Conservation (phyloP, 1,140 invertebrate genomes). For the Bicyclus anynana region DNA sequence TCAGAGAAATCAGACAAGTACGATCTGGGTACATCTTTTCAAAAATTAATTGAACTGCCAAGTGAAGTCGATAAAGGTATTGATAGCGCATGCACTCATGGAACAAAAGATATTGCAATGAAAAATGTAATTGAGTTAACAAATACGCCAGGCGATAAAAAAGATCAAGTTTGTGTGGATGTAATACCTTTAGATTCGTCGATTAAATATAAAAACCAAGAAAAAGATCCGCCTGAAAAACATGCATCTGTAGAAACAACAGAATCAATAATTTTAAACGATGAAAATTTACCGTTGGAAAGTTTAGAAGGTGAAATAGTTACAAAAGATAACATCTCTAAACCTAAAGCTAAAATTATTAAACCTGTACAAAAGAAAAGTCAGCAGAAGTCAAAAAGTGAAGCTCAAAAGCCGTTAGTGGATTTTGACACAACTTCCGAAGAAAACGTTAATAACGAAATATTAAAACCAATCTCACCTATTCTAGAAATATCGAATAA, state of each 20-base stretch:
- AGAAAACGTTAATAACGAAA: neutral
- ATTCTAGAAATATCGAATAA: neutral
- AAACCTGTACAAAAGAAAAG: conserved; percentile 59
- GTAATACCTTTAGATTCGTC: conserved; percentile 1
- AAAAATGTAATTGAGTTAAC: neutral
- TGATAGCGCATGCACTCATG: neutral
- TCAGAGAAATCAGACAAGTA: conserved; percentile 57
- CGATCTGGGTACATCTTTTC: conserved; percentile 47
- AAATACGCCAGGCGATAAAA: neutral
- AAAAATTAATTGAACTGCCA: conserved; percentile 35
- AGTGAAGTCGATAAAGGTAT: conserved; percentile 24
- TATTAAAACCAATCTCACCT: neutral
- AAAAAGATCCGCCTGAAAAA: conserved; percentile 9
- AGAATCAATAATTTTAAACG: neutral
- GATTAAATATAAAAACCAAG: conserved; percentile 28
- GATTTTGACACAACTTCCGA: neutral
- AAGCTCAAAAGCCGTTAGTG: neutral
- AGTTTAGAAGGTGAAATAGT: neutral
- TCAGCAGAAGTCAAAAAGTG: conserved; percentile 33
- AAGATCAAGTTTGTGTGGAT: neutral
- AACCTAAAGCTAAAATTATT: conserved; percentile 52
- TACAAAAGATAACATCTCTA: conserved; percentile 30
- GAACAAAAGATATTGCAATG: neutral
- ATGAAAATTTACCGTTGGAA: neutral
- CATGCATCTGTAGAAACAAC: neutral